phyloP scores from a whole-genome alignment of 1,140 invertebrate genomes.

The Orussus abietinus region DNA sequence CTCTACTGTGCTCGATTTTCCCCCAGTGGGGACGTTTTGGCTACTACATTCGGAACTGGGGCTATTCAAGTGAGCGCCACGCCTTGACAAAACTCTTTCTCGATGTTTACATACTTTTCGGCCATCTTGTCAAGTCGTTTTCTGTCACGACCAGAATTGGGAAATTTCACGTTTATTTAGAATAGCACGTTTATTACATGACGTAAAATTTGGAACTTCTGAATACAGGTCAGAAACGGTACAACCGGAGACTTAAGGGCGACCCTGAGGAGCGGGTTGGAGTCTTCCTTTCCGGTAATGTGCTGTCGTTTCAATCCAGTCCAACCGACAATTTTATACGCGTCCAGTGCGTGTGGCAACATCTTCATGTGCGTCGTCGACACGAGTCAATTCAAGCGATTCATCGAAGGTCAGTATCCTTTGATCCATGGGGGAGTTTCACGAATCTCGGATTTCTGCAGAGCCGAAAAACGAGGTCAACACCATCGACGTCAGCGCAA shows the following conservation, averaged over 20 bases:
- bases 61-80: constrained; percentile 36
- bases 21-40: constrained; percentile 22
- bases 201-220: constrained; percentile 5
- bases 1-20: constrained; percentile 28
- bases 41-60: constrained; percentile 26
- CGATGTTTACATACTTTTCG: no score
- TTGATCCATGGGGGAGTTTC: constrained; percentile 3
- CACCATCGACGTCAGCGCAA: constrained; percentile 28
- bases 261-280: constrained; percentile 21
- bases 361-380: constrained; percentile 28
- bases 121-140: constrained; percentile 3
- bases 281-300: constrained; percentile 26
- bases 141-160: background rate
- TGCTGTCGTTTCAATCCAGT: constrained; percentile 34
- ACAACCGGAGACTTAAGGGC: constrained; percentile 21
- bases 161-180: constrained; percentile 1
- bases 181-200: constrained; percentile 10
- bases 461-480: constrained; percentile 40
- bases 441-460: constrained; percentile 14
- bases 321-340: constrained; percentile 25
- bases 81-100: constrained; percentile 3
- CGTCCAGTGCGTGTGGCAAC: constrained; percentile 29
- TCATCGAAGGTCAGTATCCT: constrained; percentile 27
- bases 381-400: constrained; percentile 26
- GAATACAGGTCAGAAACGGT: constrained; percentile 20